A percentile compares a stretch with the other conserved stretches of the same genome.
Evolutionary conservation across 2,888 invertebrate genomes (phyloP).

Genomic region (Clanis bilineata): DNA sequence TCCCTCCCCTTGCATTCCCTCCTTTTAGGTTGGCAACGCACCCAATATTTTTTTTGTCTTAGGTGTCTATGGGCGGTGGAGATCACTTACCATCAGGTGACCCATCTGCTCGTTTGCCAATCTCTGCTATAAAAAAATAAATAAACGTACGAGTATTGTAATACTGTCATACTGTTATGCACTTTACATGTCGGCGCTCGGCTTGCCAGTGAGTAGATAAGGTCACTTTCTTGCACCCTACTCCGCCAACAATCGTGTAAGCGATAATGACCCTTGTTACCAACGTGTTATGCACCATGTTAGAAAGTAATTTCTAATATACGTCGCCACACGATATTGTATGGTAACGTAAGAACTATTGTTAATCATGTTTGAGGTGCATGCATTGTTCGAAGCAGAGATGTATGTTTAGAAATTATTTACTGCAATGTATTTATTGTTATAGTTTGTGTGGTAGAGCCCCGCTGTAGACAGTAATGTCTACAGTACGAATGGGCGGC

Average conservation of each 20-base stretch:
- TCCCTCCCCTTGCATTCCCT: too few species aligned
- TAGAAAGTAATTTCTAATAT: constrained; percentile 13
- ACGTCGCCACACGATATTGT: not conserved
- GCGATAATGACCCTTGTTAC: constrained; percentile 30
- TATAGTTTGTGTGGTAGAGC: too few species aligned
- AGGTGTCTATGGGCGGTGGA: too few species aligned
- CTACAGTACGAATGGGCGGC: too few species aligned
- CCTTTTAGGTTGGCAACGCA: too few species aligned
- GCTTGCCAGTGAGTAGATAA: constrained; percentile 27
- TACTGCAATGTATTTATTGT: not conserved
- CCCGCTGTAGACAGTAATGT: too few species aligned
- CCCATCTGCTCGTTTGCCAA: too few species aligned
- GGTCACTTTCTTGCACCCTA: constrained; percentile 41
- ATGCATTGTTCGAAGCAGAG: not conserved
- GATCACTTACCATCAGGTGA: too few species aligned
- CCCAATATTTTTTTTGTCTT: too few species aligned
- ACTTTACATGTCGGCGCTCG: constrained; percentile 18
- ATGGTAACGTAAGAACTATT: constrained; percentile 13
- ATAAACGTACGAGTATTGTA: too few species aligned
- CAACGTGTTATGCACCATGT: not conserved
- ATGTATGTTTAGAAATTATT: not conserved
- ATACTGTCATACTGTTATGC: not conserved
- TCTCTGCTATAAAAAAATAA: too few species aligned
- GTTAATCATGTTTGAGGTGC: constrained; percentile 10
- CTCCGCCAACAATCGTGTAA: constrained; percentile 27